These are phyloP conservation scores for Spisula solida DNA, from an alignment of 2,888 invertebrate species.

Conservation along the genomic window DNA sequence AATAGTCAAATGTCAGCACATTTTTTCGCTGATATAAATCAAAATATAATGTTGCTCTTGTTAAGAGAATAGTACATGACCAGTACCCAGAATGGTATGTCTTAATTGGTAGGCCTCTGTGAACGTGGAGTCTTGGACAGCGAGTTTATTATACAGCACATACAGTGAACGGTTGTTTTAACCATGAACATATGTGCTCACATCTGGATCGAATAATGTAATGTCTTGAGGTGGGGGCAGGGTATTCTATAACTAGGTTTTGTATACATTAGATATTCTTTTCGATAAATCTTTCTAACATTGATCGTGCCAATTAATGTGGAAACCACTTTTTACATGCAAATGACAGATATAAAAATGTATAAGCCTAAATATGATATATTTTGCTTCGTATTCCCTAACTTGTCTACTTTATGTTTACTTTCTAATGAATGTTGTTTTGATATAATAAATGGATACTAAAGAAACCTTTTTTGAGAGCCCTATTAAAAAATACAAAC, in stretches of 20 bases:
- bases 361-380: not conserved
- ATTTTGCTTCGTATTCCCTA: no score
- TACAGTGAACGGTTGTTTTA: constrained; percentile 25
- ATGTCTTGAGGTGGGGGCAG: constrained; percentile 34
- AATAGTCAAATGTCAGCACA: not conserved
- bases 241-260: constrained; percentile 41
- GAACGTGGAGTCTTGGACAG: constrained; percentile 7
- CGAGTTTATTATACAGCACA: constrained; percentile 16
- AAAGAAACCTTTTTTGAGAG: no score
- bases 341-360: not conserved
- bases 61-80: not conserved
- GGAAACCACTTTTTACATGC: not conserved
- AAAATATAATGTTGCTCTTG: not conserved
- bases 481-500: no score
- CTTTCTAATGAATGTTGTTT: no score
- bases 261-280: constrained; percentile 47
- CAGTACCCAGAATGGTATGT: not conserved
- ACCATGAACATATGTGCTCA: constrained; percentile 40
- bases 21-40: not conserved
- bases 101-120: constrained; percentile 9
- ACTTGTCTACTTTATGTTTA: no score
- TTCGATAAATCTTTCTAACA: constrained; percentile 18
- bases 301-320: not conserved
- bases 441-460: no score
- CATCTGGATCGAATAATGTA: constrained; percentile 58